phyloP scores from a whole-genome alignment of 2,797 vertebrate genomes.

The Numenius phaeopus region DNA sequence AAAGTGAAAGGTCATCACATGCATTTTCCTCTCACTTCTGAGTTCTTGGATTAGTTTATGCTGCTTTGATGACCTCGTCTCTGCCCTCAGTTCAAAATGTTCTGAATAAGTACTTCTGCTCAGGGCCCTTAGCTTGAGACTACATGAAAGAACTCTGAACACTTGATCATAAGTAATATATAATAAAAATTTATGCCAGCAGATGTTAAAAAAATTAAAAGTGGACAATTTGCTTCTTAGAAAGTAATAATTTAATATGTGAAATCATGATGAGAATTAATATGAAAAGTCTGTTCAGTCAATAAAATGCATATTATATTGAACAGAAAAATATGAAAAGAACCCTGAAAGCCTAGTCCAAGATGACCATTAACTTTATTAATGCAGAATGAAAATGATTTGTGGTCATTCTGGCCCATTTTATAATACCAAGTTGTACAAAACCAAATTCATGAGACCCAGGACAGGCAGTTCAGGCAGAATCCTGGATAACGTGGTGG shows the following conservation, averaged over 20 bases:
- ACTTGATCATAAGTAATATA: neutral
- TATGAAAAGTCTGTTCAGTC: neutral
- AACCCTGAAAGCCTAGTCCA: neutral
- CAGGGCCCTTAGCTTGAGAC: neutral
- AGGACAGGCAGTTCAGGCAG: neutral
- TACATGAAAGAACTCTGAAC: neutral
- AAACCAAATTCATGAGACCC: neutral
- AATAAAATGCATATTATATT: neutral
- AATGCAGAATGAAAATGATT: neutral
- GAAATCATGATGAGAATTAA: neutral
- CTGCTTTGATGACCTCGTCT: neutral
- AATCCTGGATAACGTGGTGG: fast-evolving
- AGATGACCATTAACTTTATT: neutral
- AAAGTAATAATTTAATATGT: neutral
- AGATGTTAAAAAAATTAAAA: neutral
- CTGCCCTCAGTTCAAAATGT: neutral
- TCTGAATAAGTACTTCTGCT: slow-evolving; percentile 11
- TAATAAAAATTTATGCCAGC: neutral
- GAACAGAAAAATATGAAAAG: neutral
- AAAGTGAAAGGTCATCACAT: slow-evolving; percentile 54
- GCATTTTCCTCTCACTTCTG: slow-evolving; percentile 29
- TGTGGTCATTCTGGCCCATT: neutral
- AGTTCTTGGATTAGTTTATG: slow-evolving; percentile 7
- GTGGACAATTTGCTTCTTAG: neutral
- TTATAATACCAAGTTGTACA: neutral